A percentile compares a stretch with the other conserved stretches of the same genome.
Conservation (phyloP, 1,140 invertebrate genomes). For the Leptopilina boulardi region DNA sequence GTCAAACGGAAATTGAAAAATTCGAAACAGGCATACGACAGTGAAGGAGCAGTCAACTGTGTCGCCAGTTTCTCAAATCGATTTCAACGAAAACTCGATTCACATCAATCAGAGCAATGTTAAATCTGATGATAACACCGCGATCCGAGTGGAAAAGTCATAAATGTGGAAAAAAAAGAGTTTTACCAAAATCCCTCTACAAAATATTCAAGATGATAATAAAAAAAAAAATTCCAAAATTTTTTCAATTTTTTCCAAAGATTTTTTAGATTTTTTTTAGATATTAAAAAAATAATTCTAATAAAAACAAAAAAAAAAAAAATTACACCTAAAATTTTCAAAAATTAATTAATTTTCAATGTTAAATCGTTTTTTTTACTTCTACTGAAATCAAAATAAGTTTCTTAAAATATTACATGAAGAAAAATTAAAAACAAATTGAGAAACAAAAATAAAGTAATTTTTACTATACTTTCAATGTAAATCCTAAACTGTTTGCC, state of each 20-base stretch:
- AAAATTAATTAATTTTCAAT: too few relatives aligned
- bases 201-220: background rate
- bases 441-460: too few relatives aligned
- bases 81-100: conserved; percentile 7
- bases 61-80: conserved; percentile 8
- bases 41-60: conserved; percentile 5
- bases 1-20: conserved; percentile 30
- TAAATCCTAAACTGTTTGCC: too few relatives aligned
- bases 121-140: conserved; percentile 29
- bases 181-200: background rate
- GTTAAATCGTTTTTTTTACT: too few relatives aligned
- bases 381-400: too few relatives aligned
- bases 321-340: too few relatives aligned
- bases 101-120: conserved; percentile 6
- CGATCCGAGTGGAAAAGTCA: background rate
- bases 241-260: background rate
- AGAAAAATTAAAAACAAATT: too few relatives aligned
- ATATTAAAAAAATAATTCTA: too few relatives aligned
- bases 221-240: background rate
- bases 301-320: too few relatives aligned
- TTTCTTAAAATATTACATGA: too few relatives aligned
- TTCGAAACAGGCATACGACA: background rate
- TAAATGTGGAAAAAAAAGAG: background rate
- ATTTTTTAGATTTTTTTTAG: too few relatives aligned
- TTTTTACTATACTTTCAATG: too few relatives aligned